Conservation (phyloP, 2,797 vertebrate genomes). For the Catharus ustulatus region DNA sequence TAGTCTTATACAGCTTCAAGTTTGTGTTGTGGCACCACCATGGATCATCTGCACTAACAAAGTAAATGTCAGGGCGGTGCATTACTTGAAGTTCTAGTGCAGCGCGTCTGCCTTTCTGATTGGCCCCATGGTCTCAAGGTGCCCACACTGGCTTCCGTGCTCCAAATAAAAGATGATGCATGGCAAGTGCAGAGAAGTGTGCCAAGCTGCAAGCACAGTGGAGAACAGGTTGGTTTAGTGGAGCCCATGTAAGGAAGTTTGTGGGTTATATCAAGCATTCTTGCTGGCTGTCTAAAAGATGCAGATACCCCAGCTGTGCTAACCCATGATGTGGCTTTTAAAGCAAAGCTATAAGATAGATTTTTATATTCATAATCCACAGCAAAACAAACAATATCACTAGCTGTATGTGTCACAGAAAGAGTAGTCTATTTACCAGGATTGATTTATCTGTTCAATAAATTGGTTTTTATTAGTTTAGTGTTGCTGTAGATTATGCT, state of each 20-base stretch:
- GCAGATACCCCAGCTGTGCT: neutral
- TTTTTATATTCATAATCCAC: neutral
- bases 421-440: neutral
- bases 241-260: neutral
- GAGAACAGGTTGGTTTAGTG: neutral
- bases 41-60: neutral
- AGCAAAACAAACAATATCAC: neutral
- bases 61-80: neutral
- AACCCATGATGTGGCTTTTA: neutral
- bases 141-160: neutral
- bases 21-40: neutral
- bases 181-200: neutral
- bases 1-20: neutral
- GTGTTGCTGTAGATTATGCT: neutral
- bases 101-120: accelerated
- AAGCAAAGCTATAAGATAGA: neutral
- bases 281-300: neutral
- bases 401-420: neutral
- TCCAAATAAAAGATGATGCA: accelerated
- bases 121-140: neutral
- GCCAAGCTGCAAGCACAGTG: neutral
- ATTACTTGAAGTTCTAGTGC: neutral
- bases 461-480: neutral
- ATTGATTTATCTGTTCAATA: neutral
- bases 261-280: neutral